A percentile compares a stretch with the other conserved stretches of the same genome.
These are phyloP conservation scores for Trichogramma pretiosum DNA, from an alignment of 1,140 invertebrate genomes.

Conservation along the genomic window DNA sequence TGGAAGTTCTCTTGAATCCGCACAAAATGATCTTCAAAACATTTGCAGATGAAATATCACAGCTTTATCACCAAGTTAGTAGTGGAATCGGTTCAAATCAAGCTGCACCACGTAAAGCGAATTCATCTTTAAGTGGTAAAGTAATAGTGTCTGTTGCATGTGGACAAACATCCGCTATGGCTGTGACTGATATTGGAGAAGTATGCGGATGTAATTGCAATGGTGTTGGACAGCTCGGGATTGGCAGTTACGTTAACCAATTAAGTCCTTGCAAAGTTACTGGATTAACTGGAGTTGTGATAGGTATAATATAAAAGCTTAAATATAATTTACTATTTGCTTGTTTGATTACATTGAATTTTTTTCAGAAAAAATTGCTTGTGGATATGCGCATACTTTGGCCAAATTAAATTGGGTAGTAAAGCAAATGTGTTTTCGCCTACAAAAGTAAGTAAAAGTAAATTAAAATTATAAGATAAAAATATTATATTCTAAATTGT, in stretches of 20 bases:
- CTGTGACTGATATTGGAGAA: conserved; percentile 55
- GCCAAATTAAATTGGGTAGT: conserved; percentile 54
- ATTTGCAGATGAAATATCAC: conserved; percentile 85
- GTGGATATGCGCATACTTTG: conserved; percentile 59
- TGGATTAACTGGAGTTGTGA: conserved; percentile 44
- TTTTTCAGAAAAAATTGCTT: conserved; percentile 49
- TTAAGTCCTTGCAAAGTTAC: conserved; percentile 49
- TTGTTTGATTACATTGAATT: too few relatives aligned
- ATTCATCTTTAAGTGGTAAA: conserved; percentile 44
- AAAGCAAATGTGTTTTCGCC: conserved; percentile 52
- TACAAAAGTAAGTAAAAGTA: conserved; percentile 33
- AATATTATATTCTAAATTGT: conserved; percentile 9
- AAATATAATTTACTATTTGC: too few relatives aligned
- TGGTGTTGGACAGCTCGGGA: conserved; percentile 58
- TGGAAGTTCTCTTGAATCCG: conserved; percentile 62
- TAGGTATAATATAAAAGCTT: conserved; percentile 46
- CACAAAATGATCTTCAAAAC: conserved; percentile 71
- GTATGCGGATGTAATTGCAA: conserved; percentile 65
- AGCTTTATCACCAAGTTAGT: conserved; percentile 90
- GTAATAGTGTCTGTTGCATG: conserved; percentile 52
- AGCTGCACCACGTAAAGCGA: conserved; percentile 51
- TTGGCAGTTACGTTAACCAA: conserved; percentile 57
- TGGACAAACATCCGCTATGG: conserved; percentile 57
- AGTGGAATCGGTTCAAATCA: conserved; percentile 78
- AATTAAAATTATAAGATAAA: neutral